A percentile compares a stretch with the other conserved stretches of the same genome.
Conservation (phyloP, 2,797 vertebrate genomes). For the Catharus ustulatus region DNA sequence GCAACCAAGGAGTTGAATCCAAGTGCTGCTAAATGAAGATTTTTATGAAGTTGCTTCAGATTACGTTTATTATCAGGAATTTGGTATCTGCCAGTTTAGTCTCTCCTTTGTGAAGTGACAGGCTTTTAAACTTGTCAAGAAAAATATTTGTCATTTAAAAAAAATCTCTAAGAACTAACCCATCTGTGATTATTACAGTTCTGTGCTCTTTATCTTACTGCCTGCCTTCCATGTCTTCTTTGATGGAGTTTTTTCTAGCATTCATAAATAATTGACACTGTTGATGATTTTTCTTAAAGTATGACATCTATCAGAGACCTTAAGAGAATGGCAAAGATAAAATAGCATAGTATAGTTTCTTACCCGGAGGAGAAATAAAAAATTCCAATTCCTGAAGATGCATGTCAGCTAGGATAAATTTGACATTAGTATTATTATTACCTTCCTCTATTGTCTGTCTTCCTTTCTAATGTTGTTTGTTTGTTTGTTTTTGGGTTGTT, state of each 20-base stretch:
- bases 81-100: neutral
- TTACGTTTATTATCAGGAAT: neutral
- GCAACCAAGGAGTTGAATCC: neutral
- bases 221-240: neutral
- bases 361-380: neutral
- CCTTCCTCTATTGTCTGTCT: neutral
- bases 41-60: neutral
- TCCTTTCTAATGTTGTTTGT: neutral
- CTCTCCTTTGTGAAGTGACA: neutral
- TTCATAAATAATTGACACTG: conserved; percentile 44
- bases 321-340: conserved; percentile 4
- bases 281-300: conserved; percentile 11
- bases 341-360: conserved; percentile 3
- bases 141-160: neutral
- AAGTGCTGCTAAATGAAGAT: neutral
- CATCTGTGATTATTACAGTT: neutral
- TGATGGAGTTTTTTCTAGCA: neutral
- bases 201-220: neutral
- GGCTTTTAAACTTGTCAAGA: neutral
- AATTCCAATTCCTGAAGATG: neutral
- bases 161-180: neutral
- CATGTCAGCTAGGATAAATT: neutral
- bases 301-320: neutral
- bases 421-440: neutral
- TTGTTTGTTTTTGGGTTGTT: neutral